These are phyloP conservation scores for Ahaetulla prasina DNA, from an alignment of 2,113 vertebrate species.

Conservation along the genomic window DNA sequence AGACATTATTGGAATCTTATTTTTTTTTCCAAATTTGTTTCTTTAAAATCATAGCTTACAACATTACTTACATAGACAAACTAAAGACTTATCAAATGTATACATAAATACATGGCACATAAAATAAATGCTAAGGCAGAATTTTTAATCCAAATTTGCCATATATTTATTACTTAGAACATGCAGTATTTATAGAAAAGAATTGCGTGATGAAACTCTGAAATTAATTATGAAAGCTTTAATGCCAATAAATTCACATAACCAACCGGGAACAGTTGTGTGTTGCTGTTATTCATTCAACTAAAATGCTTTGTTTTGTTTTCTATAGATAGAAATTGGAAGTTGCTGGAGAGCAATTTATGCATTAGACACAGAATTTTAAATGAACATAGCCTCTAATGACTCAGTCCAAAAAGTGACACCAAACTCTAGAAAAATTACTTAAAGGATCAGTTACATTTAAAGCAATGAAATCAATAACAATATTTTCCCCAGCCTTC, in stretches of 20 bases:
- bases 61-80: not conserved
- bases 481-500: conserved; percentile 93
- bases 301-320: conserved; percentile 74
- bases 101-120: not conserved
- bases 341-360: conserved; percentile 74
- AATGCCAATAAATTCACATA: conserved; percentile 82
- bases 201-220: conserved; percentile 39
- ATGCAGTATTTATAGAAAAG: conserved; percentile 79
- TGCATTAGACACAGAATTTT: conserved; percentile 83
- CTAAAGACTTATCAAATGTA: not conserved
- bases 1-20: not conserved
- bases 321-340: conserved; percentile 80
- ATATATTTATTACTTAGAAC: conserved; percentile 38
- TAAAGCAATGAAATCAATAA: conserved; percentile 97
- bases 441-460: conserved; percentile 92
- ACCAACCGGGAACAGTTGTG: conserved; percentile 63
- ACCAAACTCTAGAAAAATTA: conserved; percentile 82
- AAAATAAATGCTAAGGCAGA: not conserved
- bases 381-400: conserved; percentile 75
- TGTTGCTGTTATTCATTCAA: conserved; percentile 70
- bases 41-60: not conserved
- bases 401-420: conserved; percentile 74
- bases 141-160: not conserved
- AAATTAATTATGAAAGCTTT: conserved; percentile 77
- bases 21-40: not conserved